These are phyloP conservation scores for Ochropleura plecta DNA, from an alignment of 2,888 invertebrate genomes.

Conservation along the genomic window DNA sequence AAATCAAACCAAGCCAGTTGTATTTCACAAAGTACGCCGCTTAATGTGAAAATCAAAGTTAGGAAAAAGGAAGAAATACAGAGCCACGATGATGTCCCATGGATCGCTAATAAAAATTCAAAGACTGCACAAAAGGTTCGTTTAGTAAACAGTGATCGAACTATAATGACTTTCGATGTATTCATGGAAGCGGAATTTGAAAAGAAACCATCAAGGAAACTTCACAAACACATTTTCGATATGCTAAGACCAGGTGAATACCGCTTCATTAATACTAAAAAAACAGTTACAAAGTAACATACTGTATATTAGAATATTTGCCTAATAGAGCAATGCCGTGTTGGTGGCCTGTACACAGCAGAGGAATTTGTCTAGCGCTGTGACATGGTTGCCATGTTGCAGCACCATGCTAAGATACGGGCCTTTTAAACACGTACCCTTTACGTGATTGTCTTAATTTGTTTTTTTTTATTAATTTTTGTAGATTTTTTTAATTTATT, in stretches of 20 bases:
- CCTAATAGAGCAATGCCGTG: not conserved
- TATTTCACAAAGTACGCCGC: conserved; percentile 71
- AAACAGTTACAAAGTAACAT: not conserved
- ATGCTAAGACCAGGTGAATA: conserved; percentile 51
- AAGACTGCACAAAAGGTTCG: conserved; percentile 72
- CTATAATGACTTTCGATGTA: conserved; percentile 84
- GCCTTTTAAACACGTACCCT: too few relatives aligned
- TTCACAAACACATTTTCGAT: conserved; percentile 64
- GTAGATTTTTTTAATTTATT: too few relatives aligned
- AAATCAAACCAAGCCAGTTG: conserved; percentile 48
- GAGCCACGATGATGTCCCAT: conserved; percentile 68
- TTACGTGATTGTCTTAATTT: too few relatives aligned
- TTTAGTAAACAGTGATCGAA: conserved; percentile 81
- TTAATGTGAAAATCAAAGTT: conserved; percentile 82
- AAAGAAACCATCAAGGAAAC: conserved; percentile 71
- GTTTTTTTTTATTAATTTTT: too few relatives aligned
- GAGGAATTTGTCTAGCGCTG: too few relatives aligned
- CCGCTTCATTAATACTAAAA: not conserved
- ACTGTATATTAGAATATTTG: not conserved
- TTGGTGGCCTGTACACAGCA: not conserved
- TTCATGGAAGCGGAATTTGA: conserved; percentile 76
- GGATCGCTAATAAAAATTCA: conserved; percentile 61
- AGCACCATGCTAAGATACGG: too few relatives aligned
- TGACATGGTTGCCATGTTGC: too few relatives aligned
- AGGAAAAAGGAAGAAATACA: conserved; percentile 75